phyloP scores from a whole-genome alignment of 2,888 invertebrate genomes.

The Desoria tigrina region DNA sequence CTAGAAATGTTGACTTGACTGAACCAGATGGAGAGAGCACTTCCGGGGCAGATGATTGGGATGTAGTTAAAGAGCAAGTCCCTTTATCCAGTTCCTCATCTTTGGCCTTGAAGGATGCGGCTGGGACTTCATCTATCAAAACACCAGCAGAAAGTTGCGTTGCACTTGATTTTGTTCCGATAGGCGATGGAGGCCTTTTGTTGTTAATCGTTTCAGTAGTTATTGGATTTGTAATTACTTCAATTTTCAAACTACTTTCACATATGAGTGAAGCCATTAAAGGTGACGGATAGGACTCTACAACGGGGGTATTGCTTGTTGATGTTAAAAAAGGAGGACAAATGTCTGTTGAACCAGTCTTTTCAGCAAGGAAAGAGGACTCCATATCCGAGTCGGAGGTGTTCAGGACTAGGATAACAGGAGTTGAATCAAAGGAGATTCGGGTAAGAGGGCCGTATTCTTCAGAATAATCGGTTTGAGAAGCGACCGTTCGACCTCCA shows the following conservation, averaged over 20 bases:
- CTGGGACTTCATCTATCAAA: constrained; percentile 18
- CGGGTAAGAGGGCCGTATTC: constrained; percentile 47
- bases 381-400: constrained; percentile 39
- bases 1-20: constrained; percentile 38
- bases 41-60: too few species aligned
- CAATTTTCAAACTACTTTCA: too few species aligned
- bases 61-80: background rate
- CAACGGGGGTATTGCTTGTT: too few species aligned
- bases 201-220: constrained; percentile 23
- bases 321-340: background rate
- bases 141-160: constrained; percentile 48
- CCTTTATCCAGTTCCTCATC: constrained; percentile 14
- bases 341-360: background rate
- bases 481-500: constrained; percentile 48
- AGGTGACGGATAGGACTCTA: background rate
- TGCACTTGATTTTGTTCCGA: constrained; percentile 46
- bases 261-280: constrained; percentile 2
- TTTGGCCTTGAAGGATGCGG: constrained; percentile 22
- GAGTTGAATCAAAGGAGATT: constrained; percentile 35
- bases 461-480: constrained; percentile 48
- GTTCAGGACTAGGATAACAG: constrained; percentile 48
- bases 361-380: constrained; percentile 4
- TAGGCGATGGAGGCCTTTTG: constrained; percentile 23
- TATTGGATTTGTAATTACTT: too few species aligned
- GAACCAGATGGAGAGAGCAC: too few species aligned